These are phyloP conservation scores for Meriones psammophilus DNA, from an alignment of 2,797 vertebrate species.

Conservation along the genomic window DNA sequence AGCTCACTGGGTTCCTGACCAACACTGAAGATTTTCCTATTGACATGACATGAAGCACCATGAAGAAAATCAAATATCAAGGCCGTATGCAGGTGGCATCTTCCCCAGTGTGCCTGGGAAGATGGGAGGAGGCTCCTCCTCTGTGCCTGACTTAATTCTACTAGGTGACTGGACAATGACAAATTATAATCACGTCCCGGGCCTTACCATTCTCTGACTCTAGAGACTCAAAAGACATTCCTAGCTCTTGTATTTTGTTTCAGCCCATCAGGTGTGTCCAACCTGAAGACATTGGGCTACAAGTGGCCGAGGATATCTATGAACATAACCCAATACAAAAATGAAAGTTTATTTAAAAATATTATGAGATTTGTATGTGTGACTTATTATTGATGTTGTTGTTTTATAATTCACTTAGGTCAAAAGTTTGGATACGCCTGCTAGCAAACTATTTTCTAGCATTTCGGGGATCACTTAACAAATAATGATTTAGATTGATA, in stretches of 20 bases:
- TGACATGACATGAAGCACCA: not conserved
- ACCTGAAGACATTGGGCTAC: not conserved
- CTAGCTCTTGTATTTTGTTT: not conserved
- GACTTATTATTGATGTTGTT: not conserved
- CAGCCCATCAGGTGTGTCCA: not conserved
- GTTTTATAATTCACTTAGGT: not conserved
- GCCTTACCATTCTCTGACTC: not conserved
- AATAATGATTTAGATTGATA: not conserved
- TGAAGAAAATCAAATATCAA: not conserved
- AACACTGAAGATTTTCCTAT: not conserved
- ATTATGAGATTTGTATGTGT: not conserved
- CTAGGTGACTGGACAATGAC: not conserved
- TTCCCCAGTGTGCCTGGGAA: not conserved
- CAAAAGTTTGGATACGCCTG: not conserved
- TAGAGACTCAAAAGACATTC: not conserved
- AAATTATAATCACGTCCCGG: not conserved
- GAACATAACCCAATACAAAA: not conserved
- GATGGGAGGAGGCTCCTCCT: not conserved
- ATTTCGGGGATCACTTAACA: slow-evolving; percentile 3
- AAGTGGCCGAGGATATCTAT: not conserved
- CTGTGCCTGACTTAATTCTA: not conserved
- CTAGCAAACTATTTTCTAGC: not conserved
- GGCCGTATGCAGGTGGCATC: not conserved
- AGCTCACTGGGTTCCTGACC: not conserved
- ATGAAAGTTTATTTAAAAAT: not conserved